A percentile compares a stretch with the other conserved stretches of the same genome.
phyloP scores from a whole-genome alignment of 2,888 invertebrate species.

The Mythimna impura region DNA sequence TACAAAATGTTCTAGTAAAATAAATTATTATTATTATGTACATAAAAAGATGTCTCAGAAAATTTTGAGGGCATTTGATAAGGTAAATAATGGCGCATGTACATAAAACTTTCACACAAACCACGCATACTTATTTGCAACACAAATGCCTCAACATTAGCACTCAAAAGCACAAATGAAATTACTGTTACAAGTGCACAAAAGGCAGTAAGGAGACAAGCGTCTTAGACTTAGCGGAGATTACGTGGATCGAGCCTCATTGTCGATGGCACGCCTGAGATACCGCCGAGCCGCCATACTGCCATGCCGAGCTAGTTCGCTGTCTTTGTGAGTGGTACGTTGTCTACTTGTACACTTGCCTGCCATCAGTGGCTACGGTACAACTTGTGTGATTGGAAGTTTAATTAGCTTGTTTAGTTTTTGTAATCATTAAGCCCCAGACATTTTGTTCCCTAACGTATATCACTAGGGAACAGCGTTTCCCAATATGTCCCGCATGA shows the following conservation, averaged over 20 bases:
- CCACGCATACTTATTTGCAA: neutral
- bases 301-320: slow-evolving; percentile 21
- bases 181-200: slow-evolving; percentile 29
- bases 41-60: too few relatives aligned
- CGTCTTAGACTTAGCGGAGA: slow-evolving; percentile 56
- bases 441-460: too few relatives aligned
- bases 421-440: neutral
- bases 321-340: slow-evolving; percentile 35
- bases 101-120: neutral
- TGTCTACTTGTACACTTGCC: slow-evolving; percentile 21
- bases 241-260: slow-evolving; percentile 58
- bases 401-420: slow-evolving; percentile 3
- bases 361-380: slow-evolving; percentile 1
- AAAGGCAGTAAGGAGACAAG: slow-evolving; percentile 34
- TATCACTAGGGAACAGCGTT: too few relatives aligned
- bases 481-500: too few relatives aligned
- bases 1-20: too few relatives aligned
- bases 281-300: slow-evolving; percentile 15
- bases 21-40: too few relatives aligned
- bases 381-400: neutral
- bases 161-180: slow-evolving; percentile 5
- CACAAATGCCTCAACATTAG: slow-evolving; percentile 1
- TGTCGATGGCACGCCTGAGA: slow-evolving; percentile 59
- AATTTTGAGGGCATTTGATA: too few relatives aligned
- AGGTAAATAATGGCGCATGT: too few relatives aligned